Evolutionary conservation across 2,113 vertebrate species (phyloP).

Genomic region (Dasypus novemcinctus): DNA sequence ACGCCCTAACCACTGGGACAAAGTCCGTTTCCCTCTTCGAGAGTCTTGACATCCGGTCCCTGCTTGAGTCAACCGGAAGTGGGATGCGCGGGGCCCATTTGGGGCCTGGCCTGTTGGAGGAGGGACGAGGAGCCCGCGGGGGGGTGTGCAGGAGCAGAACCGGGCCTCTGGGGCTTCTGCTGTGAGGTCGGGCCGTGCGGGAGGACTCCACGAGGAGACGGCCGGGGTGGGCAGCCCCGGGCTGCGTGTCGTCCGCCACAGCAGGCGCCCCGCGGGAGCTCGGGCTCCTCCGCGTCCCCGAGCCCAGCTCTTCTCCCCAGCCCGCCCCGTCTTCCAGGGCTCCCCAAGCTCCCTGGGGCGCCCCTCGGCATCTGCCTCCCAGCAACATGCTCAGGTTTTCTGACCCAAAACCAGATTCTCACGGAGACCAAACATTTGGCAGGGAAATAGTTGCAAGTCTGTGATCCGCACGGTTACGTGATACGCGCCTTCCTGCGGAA

Average conservation of each 20-base stretch:
- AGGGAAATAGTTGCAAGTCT: background rate
- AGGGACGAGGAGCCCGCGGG: background rate
- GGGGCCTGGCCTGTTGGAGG: background rate
- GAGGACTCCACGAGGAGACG: too few relatives aligned
- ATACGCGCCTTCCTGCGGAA: background rate
- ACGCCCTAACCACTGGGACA: too few relatives aligned
- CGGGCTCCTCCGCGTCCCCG: too few relatives aligned
- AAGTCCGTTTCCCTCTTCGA: too few relatives aligned
- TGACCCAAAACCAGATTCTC: conserved; percentile 1
- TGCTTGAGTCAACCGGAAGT: background rate
- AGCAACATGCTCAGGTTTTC: background rate
- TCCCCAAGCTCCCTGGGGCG: background rate
- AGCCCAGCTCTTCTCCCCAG: too few relatives aligned
- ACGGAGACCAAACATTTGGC: background rate
- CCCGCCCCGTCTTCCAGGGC: background rate
- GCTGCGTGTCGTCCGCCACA: background rate
- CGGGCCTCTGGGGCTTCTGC: background rate
- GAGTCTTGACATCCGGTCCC: too few relatives aligned
- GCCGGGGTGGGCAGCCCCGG: background rate
- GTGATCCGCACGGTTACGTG: background rate
- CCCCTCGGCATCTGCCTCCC: background rate
- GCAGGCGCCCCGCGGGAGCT: fast-evolving
- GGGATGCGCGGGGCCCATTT: background rate
- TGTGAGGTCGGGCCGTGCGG: too few relatives aligned
- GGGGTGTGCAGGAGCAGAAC: background rate